Evolutionary conservation across 2,888 invertebrate species (phyloP), one percentile per base, ranked within the genome.

Genomic region (Synergus umbraculus): DNA sequence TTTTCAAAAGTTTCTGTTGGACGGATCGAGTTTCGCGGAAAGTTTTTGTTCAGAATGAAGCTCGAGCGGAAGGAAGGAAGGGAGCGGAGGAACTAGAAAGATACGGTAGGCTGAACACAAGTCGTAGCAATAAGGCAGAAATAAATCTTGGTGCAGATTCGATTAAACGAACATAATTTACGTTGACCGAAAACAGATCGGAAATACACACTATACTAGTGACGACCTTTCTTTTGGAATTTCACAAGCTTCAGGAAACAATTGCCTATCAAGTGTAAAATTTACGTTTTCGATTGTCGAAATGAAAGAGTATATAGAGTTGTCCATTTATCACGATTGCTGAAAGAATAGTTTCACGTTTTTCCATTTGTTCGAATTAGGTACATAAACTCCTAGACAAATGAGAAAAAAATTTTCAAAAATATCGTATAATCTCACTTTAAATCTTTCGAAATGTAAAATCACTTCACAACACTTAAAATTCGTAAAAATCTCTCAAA

Each of bases 151-250:
- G 78, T 85, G 84, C 82, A 85, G 88, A 91, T 91, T 91, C 90
- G 90, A 91, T 90, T 91, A 91, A 88, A 89, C 86, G 86, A 86
- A 86, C 88, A 88, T 89, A 89, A 90, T 88, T 89, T 88, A 89
- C 86, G 84, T 81, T 78, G 79, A 79, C 63, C 63, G 80, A 83
- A 85, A 82, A 73, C 73, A 54, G 54, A 58, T 73, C 54, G 54
- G 37, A 73, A n/a, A 54, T 54, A 54, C 54, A 73, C 54, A 18
- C 37, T 73, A n/a, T 37, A 37, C 37, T 5, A 37, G 54, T 29
- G 29, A 54, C 54, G 73, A 58, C 41, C 37, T 73, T 49, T 37
- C 54, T 58, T 37, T 73, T n/a, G 54, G 37, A 73, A 73, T 58
- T 73, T 58, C 73, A 37, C 73, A 54, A 58, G 54, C 54, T 73